A percentile compares a stretch with the other conserved stretches of the same genome.
Conservation (phyloP, 2,888 invertebrate species). For the Hymenopus coronatus region DNA sequence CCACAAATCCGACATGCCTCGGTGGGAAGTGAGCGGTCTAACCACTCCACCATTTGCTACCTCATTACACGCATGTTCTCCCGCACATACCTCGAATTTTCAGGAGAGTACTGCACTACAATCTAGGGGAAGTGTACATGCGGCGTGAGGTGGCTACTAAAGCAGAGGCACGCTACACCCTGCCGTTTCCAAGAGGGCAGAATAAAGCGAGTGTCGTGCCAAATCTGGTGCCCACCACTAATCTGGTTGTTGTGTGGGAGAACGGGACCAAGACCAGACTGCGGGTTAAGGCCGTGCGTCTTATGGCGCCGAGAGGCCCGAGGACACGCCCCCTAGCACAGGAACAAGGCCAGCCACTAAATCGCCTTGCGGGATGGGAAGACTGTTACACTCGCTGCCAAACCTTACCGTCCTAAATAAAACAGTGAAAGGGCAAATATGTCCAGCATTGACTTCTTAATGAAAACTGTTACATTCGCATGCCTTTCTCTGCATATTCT, state of each 20-base stretch:
- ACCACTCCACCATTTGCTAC: no score
- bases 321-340: slow-evolving; percentile 20
- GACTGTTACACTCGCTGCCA: background rate
- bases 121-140: background rate
- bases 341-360: background rate
- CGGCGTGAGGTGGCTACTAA: no score
- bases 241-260: background rate
- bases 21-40: no score
- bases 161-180: no score
- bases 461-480: background rate
- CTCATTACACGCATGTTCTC: background rate
- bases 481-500: no score
- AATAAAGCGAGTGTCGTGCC: slow-evolving; percentile 2
- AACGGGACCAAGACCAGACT: background rate
- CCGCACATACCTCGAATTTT: background rate
- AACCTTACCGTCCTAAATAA: background rate
- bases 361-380: slow-evolving; percentile 9
- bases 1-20: no score
- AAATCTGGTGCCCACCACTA: slow-evolving; percentile 1
- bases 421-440: background rate
- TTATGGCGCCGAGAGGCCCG: slow-evolving; percentile 24
- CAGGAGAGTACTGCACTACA: background rate
- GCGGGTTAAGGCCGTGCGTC: slow-evolving; percentile 18
- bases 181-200: no score
- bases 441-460: background rate